These are phyloP conservation scores for Herpailurus yagouaroundi DNA, from an alignment of 2,113 vertebrate species.

Conservation along the genomic window DNA sequence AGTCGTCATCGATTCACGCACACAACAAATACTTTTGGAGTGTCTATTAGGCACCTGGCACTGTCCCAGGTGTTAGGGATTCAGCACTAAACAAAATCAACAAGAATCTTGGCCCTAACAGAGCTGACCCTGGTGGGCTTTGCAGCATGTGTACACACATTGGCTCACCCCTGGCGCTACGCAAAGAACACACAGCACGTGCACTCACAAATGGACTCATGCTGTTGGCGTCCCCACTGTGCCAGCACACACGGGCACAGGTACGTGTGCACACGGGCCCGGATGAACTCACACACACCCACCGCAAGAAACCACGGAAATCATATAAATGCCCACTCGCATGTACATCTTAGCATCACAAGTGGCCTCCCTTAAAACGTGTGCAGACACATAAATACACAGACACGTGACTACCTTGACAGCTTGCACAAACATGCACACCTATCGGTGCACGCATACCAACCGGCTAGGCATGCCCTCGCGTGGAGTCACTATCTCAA, in stretches of 20 bases:
- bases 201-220: background rate
- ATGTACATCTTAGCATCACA: background rate
- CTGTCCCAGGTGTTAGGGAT: background rate
- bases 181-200: background rate
- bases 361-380: background rate
- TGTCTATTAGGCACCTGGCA: background rate
- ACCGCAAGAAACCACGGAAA: background rate
- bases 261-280: background rate
- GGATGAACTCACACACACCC: background rate
- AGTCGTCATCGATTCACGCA: background rate
- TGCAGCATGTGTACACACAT: background rate
- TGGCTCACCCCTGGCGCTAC: background rate
- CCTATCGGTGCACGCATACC: background rate
- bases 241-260: background rate
- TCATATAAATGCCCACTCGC: background rate
- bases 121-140: background rate
- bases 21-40: background rate
- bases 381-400: background rate
- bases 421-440: background rate
- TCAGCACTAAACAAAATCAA: background rate
- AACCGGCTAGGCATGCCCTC: background rate
- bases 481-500: background rate
- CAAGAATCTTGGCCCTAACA: background rate
- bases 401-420: background rate
- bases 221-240: background rate